Evolutionary conservation across 2,797 vertebrate species (phyloP).

Genomic region (Pangasius krempfi): DNA sequence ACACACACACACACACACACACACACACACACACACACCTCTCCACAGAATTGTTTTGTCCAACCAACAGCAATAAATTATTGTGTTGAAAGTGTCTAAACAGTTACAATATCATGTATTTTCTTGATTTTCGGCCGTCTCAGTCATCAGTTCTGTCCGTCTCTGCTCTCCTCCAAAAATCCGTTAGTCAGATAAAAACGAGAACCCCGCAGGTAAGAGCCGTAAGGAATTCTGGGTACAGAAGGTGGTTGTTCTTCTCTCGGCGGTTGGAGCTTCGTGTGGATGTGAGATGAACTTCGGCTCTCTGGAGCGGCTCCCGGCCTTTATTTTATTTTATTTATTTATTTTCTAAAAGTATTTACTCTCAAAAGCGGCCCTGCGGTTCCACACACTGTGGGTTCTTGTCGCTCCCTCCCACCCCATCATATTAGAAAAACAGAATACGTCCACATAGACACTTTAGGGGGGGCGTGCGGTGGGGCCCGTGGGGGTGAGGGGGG

Average conservation of each 20-base stretch:
- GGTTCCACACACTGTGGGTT: slow-evolving; percentile 37
- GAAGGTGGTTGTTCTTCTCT: slow-evolving; percentile 45
- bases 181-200: slow-evolving; percentile 31
- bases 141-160: slow-evolving; percentile 27
- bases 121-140: slow-evolving; percentile 31
- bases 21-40: slow-evolving; percentile 23
- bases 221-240: slow-evolving; percentile 39
- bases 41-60: slow-evolving; percentile 37
- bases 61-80: slow-evolving; percentile 47
- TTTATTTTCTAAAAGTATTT: slow-evolving; percentile 37
- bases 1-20: slow-evolving; percentile 20
- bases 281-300: slow-evolving; percentile 19
- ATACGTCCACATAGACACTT: slow-evolving; percentile 76
- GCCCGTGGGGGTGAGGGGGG: slow-evolving; percentile 56
- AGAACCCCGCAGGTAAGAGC: slow-evolving; percentile 23
- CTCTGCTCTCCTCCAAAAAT: slow-evolving; percentile 34
- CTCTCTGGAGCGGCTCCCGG: slow-evolving; percentile 39
- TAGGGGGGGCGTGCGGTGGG: slow-evolving; percentile 48
- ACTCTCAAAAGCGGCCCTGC: slow-evolving; percentile 26
- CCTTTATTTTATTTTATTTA: not conserved
- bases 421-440: slow-evolving; percentile 50
- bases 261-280: slow-evolving; percentile 29
- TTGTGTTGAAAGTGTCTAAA: slow-evolving; percentile 54
- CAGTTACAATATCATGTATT: slow-evolving; percentile 39
- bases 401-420: slow-evolving; percentile 46